Percentiles rank a stretch among this genome's conserved stretches.
These are phyloP conservation scores for Enteromius paludinosus DNA, from an alignment of 2,797 vertebrate genomes.

Conservation along the genomic window DNA sequence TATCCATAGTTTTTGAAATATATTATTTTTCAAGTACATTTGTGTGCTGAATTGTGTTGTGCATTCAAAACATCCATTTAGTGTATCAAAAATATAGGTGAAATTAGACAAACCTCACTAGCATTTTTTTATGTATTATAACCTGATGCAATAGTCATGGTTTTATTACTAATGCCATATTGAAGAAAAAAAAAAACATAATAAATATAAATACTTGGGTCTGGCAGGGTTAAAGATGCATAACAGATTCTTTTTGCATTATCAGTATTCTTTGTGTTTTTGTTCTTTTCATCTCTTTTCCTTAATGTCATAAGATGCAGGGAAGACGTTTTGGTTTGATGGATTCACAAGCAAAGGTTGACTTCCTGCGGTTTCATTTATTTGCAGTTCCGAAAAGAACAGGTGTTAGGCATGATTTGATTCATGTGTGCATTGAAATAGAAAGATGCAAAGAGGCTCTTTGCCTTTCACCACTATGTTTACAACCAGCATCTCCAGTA, in stretches of 20 bases:
- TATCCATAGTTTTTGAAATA: not conserved
- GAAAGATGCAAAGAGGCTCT: not conserved
- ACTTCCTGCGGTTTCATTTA: constrained; percentile 24
- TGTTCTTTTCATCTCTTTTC: constrained; percentile 32
- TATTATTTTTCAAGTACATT: not conserved
- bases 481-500: not conserved
- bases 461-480: not conserved
- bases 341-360: constrained; percentile 18
- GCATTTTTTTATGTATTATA: not conserved
- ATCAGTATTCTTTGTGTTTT: constrained; percentile 44
- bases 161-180: not conserved
- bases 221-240: not conserved
- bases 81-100: not conserved
- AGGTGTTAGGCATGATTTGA: constrained; percentile 2
- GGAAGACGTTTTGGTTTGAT: constrained; percentile 9
- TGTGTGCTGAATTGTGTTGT: not conserved
- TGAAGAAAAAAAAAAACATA: not conserved
- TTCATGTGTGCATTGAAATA: constrained; percentile 4
- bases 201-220: not conserved
- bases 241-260: not conserved
- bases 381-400: constrained; percentile 15
- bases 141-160: too few relatives aligned
- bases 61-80: not conserved
- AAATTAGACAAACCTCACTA: not conserved
- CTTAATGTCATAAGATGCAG: constrained; percentile 29